These are phyloP conservation scores for Nibea albiflora DNA, from an alignment of 2,113 vertebrate genomes.

Conservation along the genomic window DNA sequence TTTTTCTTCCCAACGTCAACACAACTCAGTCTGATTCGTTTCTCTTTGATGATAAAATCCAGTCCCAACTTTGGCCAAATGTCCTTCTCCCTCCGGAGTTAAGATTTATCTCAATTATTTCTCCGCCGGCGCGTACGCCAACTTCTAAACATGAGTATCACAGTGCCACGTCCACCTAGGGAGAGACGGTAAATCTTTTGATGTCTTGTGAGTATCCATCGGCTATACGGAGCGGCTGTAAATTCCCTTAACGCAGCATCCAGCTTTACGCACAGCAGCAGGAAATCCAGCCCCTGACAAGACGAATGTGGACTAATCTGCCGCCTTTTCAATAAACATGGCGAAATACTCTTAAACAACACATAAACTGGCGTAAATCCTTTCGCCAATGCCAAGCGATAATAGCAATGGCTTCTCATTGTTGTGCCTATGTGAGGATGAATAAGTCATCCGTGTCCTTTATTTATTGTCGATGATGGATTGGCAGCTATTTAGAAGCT, in stretches of 20 bases:
- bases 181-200: conserved; percentile 69
- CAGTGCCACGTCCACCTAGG: conserved; percentile 58
- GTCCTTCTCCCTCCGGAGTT: conserved; percentile 62
- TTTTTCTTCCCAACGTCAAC: conserved; percentile 69
- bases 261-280: conserved; percentile 56
- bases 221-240: conserved; percentile 53
- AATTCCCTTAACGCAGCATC: conserved; percentile 59
- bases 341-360: conserved; percentile 62
- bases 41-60: conserved; percentile 78
- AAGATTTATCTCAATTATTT: conserved; percentile 80
- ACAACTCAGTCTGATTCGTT: conserved; percentile 67
- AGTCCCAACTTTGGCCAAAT: conserved; percentile 67
- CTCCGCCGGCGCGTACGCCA: conserved; percentile 58
- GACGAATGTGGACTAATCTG: conserved; percentile 70
- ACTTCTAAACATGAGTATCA: conserved; percentile 72
- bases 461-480: conserved; percentile 56
- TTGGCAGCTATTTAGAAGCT: conserved; percentile 55
- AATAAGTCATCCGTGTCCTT: conserved; percentile 43
- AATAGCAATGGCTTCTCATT: conserved; percentile 45
- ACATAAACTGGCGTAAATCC: conserved; percentile 66
- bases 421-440: conserved; percentile 40
- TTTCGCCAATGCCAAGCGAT: conserved; percentile 39
- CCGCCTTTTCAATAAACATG: conserved; percentile 62
- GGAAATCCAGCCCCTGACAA: conserved; percentile 66
- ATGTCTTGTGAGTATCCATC: conserved; percentile 71